Conservation (phyloP, 1,140 invertebrate species). For the Ceratina calcarata region DNA sequence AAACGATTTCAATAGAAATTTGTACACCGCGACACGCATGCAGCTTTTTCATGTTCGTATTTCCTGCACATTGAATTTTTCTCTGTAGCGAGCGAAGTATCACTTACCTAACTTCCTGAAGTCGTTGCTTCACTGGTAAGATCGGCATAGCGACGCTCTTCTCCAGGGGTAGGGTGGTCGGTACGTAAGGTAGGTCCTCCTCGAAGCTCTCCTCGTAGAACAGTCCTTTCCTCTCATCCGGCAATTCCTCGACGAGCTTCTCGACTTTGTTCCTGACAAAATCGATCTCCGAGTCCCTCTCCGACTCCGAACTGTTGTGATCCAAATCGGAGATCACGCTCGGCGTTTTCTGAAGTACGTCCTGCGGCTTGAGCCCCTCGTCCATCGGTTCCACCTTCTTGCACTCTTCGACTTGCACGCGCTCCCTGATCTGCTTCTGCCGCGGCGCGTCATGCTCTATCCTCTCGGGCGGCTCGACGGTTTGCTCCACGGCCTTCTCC, state of each 20-base stretch:
- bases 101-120: constrained; percentile 81
- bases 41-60: too few relatives aligned
- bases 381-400: constrained; percentile 49
- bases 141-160: constrained; percentile 90
- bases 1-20: too few relatives aligned
- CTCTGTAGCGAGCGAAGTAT: not conserved
- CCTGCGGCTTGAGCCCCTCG: constrained; percentile 21
- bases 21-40: too few relatives aligned
- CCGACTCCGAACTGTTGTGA: constrained; percentile 89
- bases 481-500: constrained; percentile 52
- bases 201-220: constrained; percentile 91
- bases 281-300: constrained; percentile 85
- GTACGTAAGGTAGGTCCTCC: constrained; percentile 92
- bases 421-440: constrained; percentile 16
- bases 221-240: constrained; percentile 86
- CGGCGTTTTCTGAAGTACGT: constrained; percentile 60
- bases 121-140: constrained; percentile 88
- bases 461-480: constrained; percentile 38
- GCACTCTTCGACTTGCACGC: not conserved
- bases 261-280: constrained; percentile 78
- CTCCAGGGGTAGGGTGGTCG: constrained; percentile 91
- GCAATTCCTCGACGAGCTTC: constrained; percentile 71
- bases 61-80: not conserved
- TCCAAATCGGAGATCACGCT: constrained; percentile 79
- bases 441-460: constrained; percentile 7